These are phyloP conservation scores for Stylophora pistillata DNA, from an alignment of 64 coral and sea anemone genomes.

Conservation along the genomic window DNA sequence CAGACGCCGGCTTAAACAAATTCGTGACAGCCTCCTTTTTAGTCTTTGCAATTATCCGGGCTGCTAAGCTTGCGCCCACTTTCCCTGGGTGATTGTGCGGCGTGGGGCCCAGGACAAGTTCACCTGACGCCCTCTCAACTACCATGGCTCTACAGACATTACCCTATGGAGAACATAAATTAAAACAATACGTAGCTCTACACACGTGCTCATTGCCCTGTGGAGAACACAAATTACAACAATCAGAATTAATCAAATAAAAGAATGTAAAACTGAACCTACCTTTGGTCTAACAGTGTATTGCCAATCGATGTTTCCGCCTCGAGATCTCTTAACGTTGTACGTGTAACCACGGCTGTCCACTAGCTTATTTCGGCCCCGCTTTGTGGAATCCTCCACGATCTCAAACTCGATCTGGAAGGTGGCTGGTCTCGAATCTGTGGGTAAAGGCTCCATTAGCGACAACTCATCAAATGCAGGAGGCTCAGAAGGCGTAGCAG, in stretches of 20 bases:
- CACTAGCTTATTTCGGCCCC: not conserved
- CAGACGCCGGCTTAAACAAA: not conserved
- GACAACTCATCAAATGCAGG: not conserved
- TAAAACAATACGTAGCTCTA: not conserved
- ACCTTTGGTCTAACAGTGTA: not conserved
- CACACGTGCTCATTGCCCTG: not conserved
- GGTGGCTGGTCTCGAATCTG: no score
- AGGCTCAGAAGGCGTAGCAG: not conserved
- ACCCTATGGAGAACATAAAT: not conserved
- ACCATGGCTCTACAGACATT: not conserved
- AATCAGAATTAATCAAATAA: no score
- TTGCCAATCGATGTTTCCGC: conserved; percentile 2
- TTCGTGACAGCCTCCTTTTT: no score
- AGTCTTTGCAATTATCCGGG: not conserved
- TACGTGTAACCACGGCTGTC: not conserved
- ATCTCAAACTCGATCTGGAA: not conserved
- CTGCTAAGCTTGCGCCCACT: conserved; percentile 1
- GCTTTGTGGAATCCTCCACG: conserved; percentile 5
- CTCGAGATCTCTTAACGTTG: conserved; percentile 19
- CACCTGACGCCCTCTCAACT: not conserved
- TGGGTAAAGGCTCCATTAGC: no score
- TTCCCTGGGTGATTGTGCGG: conserved; percentile 24
- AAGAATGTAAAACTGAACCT: not conserved
- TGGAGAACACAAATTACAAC: not conserved
- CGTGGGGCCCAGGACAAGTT: not conserved